Conservation (phyloP, 2,888 invertebrate species). For the Blomia tropicalis region DNA sequence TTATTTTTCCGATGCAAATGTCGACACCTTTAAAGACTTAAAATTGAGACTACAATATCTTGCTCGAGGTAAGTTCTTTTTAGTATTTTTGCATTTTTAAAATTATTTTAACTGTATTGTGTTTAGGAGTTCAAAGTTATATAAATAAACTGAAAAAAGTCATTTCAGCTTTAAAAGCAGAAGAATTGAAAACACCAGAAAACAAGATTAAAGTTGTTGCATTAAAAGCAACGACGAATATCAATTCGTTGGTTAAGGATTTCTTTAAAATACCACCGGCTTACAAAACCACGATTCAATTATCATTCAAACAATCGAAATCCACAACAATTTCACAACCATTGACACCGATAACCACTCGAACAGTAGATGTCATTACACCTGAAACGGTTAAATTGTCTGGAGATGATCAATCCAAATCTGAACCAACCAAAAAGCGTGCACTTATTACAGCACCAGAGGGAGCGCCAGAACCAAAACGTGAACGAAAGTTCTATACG, state of each 20-base stretch:
- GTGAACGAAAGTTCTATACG: conserved; percentile 27
- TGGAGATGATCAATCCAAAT: background rate
- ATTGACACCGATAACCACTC: background rate
- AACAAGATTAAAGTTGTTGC: conserved; percentile 49
- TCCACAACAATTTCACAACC: background rate
- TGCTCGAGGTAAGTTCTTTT: conserved; percentile 48
- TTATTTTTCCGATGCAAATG: conserved; percentile 47
- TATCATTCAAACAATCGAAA: conserved; percentile 29
- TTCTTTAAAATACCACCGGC: conserved; percentile 83
- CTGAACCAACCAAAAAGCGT: conserved; percentile 14
- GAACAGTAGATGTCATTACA: background rate
- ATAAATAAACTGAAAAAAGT: conserved; percentile 52
- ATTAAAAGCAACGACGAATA: conserved; percentile 75
- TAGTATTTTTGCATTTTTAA: background rate
- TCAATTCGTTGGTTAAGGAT: conserved; percentile 77
- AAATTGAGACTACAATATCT: conserved; percentile 72
- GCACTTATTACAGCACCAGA: conserved; percentile 20
- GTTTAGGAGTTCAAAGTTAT: conserved; percentile 55
- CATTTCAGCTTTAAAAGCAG: conserved; percentile 47
- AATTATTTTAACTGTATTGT: background rate
- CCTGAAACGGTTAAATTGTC: background rate
- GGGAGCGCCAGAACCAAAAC: conserved; percentile 23
- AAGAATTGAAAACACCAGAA: conserved; percentile 57
- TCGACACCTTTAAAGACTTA: conserved; percentile 64
- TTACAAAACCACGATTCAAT: conserved; percentile 48